Evolutionary conservation across 2,888 invertebrate genomes (phyloP), one percentile per base, ranked within the genome.

Genomic region (Encarsia formosa): DNA sequence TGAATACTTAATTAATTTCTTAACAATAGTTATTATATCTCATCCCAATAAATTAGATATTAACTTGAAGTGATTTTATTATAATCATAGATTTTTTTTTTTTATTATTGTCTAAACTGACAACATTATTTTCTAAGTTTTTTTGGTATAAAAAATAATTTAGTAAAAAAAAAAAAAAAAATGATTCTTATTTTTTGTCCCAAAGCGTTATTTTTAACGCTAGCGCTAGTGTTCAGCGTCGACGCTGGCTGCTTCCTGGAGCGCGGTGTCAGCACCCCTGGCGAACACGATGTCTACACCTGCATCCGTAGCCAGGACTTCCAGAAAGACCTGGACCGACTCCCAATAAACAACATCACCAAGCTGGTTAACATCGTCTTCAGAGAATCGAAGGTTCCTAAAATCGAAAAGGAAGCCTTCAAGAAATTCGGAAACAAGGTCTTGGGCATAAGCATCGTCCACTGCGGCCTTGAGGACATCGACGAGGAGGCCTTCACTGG

Each of bases 401-500:
- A 41, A 18, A 47, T 58, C 35, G 49, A 42, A 8, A 35, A 52
- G 26, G 47, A 56, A 22, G 16, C 16, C 5, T 46, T 58, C 6
- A 23, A 42, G 16, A 56, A 41, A 9, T 24, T 56, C 9, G 46
- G 49, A 13, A 29, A 38, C 32, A 56, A 51, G 15, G 42, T 38
- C 2, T 40, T 56, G 1, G 56, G 50, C 23, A 47, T 58, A 18
- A 53, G 58, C 35, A 20, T 56, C 43, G 47, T 49, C 0, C 51
- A 56, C 37, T 53, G 49, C 8, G 56, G 54, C 9, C 19, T 57
- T 22, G 41, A 37, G n/a, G 56, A 54, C 19, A 43, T 60, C 18
- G 49, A 56, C 16, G 57, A 51, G 9, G 39, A 54, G 5, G 52
- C 57, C 1, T 60, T 60, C 38, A n/a, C 20, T 2, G 57, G 56